Evolutionary conservation across 2,113 vertebrate species (phyloP).

Genomic region (Cichladusa arquata): DNA sequence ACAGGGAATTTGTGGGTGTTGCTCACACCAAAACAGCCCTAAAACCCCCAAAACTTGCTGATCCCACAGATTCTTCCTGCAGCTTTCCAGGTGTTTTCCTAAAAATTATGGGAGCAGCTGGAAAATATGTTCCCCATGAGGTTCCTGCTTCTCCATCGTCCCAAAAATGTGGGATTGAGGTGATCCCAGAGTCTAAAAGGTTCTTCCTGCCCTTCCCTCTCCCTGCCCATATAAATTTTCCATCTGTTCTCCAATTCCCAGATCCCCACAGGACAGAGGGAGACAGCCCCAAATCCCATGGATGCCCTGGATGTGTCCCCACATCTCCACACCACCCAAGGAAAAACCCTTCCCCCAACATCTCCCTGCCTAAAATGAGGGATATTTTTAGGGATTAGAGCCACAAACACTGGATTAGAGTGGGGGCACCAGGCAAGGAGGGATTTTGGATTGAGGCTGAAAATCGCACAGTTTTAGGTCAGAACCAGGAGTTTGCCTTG

Average conservation of each 20-base stretch:
- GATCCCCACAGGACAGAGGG: fast-evolving
- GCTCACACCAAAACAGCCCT: not conserved
- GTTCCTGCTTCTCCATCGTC: not conserved
- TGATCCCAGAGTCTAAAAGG: not conserved
- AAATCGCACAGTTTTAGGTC: not conserved
- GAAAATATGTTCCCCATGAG: fast-evolving
- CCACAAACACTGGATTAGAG: not conserved
- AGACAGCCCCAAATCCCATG: fast-evolving
- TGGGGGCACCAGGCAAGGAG: fast-evolving
- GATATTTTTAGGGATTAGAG: not conserved
- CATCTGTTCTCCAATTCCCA: fast-evolving
- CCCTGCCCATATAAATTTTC: not conserved
- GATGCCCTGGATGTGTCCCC: not conserved
- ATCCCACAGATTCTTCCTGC: not conserved
- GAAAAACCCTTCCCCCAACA: not conserved
- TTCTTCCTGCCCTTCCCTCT: not conserved
- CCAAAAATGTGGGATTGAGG: fast-evolving
- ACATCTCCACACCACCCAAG: fast-evolving
- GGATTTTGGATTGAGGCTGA: not conserved
- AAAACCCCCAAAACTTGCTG: not conserved
- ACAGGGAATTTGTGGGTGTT: fast-evolving
- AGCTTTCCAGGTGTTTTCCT: not conserved
- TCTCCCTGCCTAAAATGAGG: not conserved
- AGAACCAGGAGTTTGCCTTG: not conserved
- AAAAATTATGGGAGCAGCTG: not conserved